These are phyloP conservation scores for Pentalonia nigronervosa DNA, from an alignment of 1,140 invertebrate genomes.

Conservation along the genomic window DNA sequence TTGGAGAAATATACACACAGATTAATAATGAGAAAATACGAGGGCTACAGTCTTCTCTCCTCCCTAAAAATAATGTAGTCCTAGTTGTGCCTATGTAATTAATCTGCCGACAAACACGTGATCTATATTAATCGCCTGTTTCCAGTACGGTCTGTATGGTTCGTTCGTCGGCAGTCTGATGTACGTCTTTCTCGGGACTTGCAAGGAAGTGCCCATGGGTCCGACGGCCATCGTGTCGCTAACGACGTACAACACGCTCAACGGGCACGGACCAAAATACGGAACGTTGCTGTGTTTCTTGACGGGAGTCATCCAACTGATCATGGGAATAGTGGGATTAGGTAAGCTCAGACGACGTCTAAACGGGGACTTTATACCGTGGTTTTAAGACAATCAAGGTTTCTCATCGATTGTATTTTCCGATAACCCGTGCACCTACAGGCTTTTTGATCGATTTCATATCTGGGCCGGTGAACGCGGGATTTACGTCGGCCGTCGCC, in stretches of 20 bases:
- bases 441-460: conserved; percentile 94
- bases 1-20: neutral
- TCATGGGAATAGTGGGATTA: conserved; percentile 87
- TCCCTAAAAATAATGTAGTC: neutral
- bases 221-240: conserved; percentile 85
- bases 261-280: conserved; percentile 71
- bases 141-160: conserved; percentile 86
- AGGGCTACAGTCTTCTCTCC: neutral
- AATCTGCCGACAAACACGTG: neutral
- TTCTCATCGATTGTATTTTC: neutral
- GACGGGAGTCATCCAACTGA: conserved; percentile 78
- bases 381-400: neutral
- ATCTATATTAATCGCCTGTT: conserved; percentile 24
- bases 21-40: neutral
- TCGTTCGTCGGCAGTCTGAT: conserved; percentile 90
- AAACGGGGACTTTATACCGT: neutral
- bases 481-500: conserved; percentile 89
- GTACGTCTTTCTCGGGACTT: conserved; percentile 89
- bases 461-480: conserved; percentile 90
- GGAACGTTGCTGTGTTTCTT: conserved; percentile 84
- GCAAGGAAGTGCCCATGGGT: conserved; percentile 89
- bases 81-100: too few species aligned
- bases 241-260: conserved; percentile 78
- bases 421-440: conserved; percentile 62
- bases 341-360: conserved; percentile 66